Evolutionary conservation across 2,113 vertebrate genomes (phyloP).

Genomic region (Ptyas mucosa): DNA sequence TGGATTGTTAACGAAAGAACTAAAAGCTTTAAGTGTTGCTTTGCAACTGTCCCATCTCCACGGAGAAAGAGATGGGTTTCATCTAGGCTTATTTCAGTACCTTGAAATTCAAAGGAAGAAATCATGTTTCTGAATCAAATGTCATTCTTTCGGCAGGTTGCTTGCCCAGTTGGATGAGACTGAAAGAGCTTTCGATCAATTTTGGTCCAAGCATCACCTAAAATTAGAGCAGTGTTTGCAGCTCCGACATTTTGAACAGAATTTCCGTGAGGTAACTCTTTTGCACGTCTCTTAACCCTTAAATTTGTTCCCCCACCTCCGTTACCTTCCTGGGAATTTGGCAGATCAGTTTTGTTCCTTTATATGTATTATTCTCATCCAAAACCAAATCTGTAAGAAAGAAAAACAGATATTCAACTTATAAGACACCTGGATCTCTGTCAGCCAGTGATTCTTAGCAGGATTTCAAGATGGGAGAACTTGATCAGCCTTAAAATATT

Average conservation of each 20-base stretch:
- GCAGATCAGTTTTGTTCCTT: neutral
- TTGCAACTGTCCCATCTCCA: neutral
- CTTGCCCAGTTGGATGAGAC: constrained; percentile 90
- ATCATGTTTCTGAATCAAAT: neutral
- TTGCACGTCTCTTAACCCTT: neutral
- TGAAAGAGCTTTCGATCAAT: constrained; percentile 88
- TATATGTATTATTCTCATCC: neutral
- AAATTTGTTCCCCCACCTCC: neutral
- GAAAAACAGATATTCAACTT: constrained; percentile 10
- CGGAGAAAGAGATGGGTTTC: neutral
- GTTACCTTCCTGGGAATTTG: neutral
- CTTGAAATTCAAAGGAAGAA: neutral
- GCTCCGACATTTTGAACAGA: constrained; percentile 91
- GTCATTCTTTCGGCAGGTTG: constrained; percentile 71
- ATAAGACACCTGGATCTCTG: neutral
- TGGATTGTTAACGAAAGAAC: neutral
- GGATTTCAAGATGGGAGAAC: neutral
- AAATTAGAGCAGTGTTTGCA: constrained; percentile 91
- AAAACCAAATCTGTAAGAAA: neutral
- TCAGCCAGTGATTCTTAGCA: neutral
- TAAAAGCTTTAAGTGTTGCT: neutral
- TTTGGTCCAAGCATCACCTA: constrained; percentile 88
- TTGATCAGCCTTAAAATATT: neutral
- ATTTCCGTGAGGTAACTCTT: constrained; percentile 84
- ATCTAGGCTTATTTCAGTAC: neutral